Conservation (phyloP, 2,113 vertebrate genomes). For the Gymnorhina tibicen region DNA sequence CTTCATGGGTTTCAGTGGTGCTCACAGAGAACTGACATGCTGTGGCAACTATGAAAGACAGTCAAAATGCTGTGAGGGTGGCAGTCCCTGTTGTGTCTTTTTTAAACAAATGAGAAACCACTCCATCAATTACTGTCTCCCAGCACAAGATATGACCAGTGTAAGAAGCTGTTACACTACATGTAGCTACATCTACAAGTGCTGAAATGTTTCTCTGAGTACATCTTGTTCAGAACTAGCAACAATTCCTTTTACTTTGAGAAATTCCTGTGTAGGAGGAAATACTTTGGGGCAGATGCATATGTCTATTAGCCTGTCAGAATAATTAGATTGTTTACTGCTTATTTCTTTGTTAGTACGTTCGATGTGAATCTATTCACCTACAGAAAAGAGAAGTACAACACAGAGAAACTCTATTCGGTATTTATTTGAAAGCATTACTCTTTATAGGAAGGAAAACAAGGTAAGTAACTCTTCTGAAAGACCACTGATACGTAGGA, state of each 20-base stretch:
- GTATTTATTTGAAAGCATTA: not conserved
- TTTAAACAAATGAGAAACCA: not conserved
- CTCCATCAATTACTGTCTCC: not conserved
- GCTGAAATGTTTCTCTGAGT: not conserved
- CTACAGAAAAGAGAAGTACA: not conserved
- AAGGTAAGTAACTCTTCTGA: not conserved
- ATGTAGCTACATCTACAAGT: not conserved
- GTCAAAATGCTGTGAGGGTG: not conserved
- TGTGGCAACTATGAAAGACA: not conserved
- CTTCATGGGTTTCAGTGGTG: not conserved
- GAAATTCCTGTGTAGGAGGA: not conserved
- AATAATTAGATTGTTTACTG: not conserved
- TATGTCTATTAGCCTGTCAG: not conserved
- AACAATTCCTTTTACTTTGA: not conserved
- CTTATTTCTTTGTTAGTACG: not conserved
- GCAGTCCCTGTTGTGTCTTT: not conserved
- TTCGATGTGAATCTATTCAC: not conserved
- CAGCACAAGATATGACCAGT: not conserved
- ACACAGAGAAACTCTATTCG: not conserved
- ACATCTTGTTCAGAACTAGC: not conserved
- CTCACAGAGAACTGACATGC: not conserved
- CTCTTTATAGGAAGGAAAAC: not conserved
- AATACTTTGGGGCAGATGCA: not conserved
- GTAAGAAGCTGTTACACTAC: not conserved
- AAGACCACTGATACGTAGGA: not conserved